These are phyloP conservation scores for Linepithema humile DNA, from an alignment of 1,140 invertebrate genomes.

Conservation along the genomic window DNA sequence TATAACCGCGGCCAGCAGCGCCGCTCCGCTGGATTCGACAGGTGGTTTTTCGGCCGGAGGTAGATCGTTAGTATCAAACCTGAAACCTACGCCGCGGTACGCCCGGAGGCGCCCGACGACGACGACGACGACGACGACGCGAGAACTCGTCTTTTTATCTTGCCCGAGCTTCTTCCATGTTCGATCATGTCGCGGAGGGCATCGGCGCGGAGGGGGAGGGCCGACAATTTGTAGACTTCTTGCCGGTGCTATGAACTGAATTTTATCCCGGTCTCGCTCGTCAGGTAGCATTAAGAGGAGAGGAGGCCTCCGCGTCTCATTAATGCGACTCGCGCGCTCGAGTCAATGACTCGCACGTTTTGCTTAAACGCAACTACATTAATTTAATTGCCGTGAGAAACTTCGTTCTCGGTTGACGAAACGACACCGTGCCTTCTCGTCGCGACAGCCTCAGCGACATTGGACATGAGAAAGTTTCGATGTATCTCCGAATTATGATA, in stretches of 20 bases:
- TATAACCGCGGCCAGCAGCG: slow-evolving; percentile 38
- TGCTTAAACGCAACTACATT: slow-evolving; percentile 26
- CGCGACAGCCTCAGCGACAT: background rate
- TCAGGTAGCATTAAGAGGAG: slow-evolving; percentile 4
- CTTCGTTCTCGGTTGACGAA: too few relatives aligned
- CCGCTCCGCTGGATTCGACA: slow-evolving; percentile 53
- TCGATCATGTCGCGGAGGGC: background rate
- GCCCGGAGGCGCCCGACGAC: slow-evolving; percentile 23
- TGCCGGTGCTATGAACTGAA: slow-evolving; percentile 15
- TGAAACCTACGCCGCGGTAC: slow-evolving; percentile 42
- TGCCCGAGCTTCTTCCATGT: slow-evolving; percentile 27
- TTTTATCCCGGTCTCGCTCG: slow-evolving; percentile 17
- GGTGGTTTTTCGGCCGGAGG: slow-evolving; percentile 59
- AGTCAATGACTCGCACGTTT: slow-evolving; percentile 36
- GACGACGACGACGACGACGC: slow-evolving; percentile 6
- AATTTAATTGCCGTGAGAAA: slow-evolving; percentile 45
- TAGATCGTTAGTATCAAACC: slow-evolving; percentile 56
- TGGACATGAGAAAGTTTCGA: background rate
- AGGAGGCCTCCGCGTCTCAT: slow-evolving; percentile 1
- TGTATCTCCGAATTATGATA: slow-evolving; percentile 9
- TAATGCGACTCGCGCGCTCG: slow-evolving; percentile 20
- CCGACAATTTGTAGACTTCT: slow-evolving; percentile 51
- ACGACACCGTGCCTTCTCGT: background rate
- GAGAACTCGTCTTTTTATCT: slow-evolving; percentile 39
- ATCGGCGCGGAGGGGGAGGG: background rate